Conservation (phyloP, 2,113 vertebrate genomes). For the Rhinolophus ferrumequinum region DNA sequence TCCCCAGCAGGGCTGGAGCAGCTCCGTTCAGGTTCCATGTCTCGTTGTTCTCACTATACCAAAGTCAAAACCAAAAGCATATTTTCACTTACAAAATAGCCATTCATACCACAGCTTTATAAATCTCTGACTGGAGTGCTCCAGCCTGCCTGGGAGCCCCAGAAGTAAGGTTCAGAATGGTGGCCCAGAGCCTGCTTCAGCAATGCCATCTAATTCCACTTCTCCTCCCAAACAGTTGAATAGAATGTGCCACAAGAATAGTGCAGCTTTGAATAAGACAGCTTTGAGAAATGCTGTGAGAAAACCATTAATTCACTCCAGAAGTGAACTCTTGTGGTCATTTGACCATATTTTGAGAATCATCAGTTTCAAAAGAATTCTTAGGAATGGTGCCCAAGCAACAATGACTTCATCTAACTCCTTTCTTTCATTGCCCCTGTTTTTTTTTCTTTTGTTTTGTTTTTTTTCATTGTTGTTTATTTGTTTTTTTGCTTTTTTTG, state of each 20-base stretch:
- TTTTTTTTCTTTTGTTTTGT: not conserved
- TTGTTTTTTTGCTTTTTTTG: not conserved
- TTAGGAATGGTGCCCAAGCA: not conserved
- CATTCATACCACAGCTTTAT: not conserved
- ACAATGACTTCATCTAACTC: not conserved
- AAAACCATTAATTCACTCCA: not conserved
- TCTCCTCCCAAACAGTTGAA: not conserved
- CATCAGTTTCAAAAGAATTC: constrained; percentile 15
- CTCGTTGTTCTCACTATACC: not conserved
- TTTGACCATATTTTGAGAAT: not conserved
- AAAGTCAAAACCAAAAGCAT: not conserved
- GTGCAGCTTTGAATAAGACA: not conserved
- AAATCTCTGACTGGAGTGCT: not conserved
- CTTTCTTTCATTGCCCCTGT: not conserved
- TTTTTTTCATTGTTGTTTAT: not conserved
- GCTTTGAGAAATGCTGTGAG: not conserved
- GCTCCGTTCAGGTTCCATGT: not conserved
- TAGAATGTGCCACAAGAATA: not conserved
- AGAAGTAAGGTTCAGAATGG: not conserved
- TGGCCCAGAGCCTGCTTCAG: not conserved
- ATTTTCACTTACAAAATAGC: constrained; percentile 21
- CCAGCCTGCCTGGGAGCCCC: too few species aligned
- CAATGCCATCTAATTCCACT: not conserved
- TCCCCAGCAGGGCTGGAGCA: not conserved
- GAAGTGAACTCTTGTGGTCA: not conserved